Conservation (phyloP, 1,140 invertebrate genomes). For the Drosophila paulistorum region DNA sequence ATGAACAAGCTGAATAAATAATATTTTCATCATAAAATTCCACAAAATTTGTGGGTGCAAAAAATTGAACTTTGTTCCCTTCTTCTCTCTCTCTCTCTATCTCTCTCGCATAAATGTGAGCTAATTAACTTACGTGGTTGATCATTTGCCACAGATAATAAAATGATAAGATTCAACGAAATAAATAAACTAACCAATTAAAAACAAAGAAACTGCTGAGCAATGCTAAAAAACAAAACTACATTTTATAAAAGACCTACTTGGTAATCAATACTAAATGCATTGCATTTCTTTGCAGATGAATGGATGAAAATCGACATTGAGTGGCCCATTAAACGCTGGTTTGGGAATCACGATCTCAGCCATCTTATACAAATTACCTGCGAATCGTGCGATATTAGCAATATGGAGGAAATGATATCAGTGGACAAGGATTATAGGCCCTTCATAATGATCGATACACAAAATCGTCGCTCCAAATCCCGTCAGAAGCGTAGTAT, state of each 20-base stretch:
- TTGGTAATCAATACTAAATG: background rate
- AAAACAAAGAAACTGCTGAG: background rate
- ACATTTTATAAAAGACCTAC: slow-evolving; percentile 11
- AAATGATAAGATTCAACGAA: background rate
- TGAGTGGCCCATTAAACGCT: slow-evolving; percentile 88
- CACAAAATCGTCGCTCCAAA: slow-evolving; percentile 84
- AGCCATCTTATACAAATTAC: slow-evolving; percentile 89
- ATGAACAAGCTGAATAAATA: slow-evolving; percentile 55
- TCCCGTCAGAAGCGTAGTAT: slow-evolving; percentile 87
- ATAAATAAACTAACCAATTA: no score
- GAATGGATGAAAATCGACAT: slow-evolving; percentile 92
- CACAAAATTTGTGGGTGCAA: slow-evolving; percentile 18
- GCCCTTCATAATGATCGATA: slow-evolving; percentile 90
- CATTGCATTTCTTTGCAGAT: slow-evolving; percentile 83
- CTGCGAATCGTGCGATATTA: slow-evolving; percentile 89
- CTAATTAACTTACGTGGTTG: slow-evolving; percentile 39
- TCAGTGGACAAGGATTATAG: slow-evolving; percentile 87
- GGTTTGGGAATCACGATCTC: slow-evolving; percentile 87
- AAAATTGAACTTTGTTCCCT: slow-evolving; percentile 57
- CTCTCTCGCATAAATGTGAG: no score
- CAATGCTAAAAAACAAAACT: background rate
- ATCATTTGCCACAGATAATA: slow-evolving; percentile 40
- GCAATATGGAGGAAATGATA: slow-evolving; percentile 71
- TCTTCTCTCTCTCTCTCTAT: background rate
- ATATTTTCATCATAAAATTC: slow-evolving; percentile 32